A percentile compares a stretch with the other conserved stretches of the same genome.
Conservation (phyloP, 2,113 vertebrate species). For the Vulpes lagopus region DNA sequence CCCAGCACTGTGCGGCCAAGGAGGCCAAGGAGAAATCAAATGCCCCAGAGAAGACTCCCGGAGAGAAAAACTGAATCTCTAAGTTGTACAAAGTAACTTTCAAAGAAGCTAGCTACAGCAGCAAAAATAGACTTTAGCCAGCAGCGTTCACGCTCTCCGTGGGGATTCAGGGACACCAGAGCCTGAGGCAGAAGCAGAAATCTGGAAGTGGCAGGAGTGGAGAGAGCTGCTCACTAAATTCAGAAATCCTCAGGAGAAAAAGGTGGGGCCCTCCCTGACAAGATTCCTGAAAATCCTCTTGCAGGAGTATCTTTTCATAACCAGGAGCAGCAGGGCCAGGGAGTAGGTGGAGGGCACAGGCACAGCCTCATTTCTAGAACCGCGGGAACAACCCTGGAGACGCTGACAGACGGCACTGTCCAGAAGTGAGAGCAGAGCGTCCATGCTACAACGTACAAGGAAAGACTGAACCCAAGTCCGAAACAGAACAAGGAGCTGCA, state of each 20-base stretch:
- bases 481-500: neutral
- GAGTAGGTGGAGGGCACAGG: neutral
- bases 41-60: neutral
- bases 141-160: neutral
- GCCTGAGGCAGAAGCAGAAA: neutral
- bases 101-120: neutral
- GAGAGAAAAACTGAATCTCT: neutral
- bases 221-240: neutral
- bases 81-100: conserved; percentile 15
- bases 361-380: neutral
- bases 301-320: neutral
- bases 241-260: neutral
- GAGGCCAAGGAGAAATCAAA: neutral
- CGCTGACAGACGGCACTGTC: rapidly evolving
- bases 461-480: neutral
- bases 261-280: neutral
- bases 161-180: neutral
- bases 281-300: neutral
- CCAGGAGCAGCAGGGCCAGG: neutral
- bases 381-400: neutral
- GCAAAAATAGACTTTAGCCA: conserved; percentile 10
- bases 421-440: neutral
- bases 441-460: rapidly evolving
- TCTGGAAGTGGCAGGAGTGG: neutral
- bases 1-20: neutral